Evolutionary conservation across 2,888 invertebrate genomes (phyloP).

Genomic region (Trichacis sp.): DNA sequence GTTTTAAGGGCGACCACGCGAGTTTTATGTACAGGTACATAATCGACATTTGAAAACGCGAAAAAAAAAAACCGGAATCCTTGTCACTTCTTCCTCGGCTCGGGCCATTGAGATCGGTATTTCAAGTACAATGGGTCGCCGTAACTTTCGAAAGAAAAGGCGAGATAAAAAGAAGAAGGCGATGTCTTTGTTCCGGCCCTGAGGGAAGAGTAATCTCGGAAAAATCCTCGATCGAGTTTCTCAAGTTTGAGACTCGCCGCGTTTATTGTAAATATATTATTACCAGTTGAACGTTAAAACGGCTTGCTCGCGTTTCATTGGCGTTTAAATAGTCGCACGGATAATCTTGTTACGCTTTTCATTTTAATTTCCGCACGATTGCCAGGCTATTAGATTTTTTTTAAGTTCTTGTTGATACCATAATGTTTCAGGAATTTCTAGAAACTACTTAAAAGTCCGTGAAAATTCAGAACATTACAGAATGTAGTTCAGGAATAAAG

Average conservation of each 20-base stretch:
- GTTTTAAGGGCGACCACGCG: neutral
- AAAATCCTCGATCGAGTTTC: conserved; percentile 17
- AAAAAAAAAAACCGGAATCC: neutral
- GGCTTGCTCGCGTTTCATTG: conserved; percentile 3
- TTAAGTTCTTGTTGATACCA: no score
- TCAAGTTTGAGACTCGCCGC: conserved; percentile 11
- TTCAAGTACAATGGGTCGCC: conserved; percentile 21
- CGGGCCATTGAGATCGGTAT: conserved; percentile 17
- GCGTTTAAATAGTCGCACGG: neutral
- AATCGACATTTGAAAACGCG: neutral
- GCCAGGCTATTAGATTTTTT: no score
- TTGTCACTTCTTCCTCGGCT: neutral
- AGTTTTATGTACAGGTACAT: neutral
- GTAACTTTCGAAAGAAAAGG: conserved; percentile 17
- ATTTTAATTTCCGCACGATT: neutral
- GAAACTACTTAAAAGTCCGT: no score
- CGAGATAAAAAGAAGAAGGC: conserved; percentile 17
- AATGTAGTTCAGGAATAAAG: no score
- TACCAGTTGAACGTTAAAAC: conserved; percentile 2
- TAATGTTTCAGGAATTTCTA: no score
- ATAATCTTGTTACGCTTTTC: neutral
- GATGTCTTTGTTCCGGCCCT: conserved; percentile 19
- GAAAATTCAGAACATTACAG: no score
- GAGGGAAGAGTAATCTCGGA: conserved; percentile 19
- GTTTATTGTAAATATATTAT: conserved; percentile 20